Evolutionary conservation across 2,797 vertebrate species (phyloP).

Genomic region (Propithecus deckenii): DNA sequence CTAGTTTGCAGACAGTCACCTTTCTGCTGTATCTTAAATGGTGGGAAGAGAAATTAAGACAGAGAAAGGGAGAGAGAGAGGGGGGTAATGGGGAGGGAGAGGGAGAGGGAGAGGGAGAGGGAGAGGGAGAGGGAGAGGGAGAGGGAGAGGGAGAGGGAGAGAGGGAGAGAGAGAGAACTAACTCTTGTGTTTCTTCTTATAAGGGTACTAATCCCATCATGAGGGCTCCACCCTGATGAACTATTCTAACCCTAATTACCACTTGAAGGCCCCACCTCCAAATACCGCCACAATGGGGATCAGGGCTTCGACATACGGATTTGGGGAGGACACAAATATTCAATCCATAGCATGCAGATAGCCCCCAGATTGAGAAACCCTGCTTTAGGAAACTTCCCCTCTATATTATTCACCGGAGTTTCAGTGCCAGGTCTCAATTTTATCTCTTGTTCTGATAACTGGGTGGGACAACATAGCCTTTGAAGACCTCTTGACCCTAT

Average conservation of each 20-base stretch:
- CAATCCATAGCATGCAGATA: neutral
- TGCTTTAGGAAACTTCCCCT: neutral
- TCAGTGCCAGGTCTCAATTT: neutral
- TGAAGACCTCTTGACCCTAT: neutral
- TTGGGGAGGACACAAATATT: neutral
- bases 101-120: neutral
- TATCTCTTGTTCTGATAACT: constrained; percentile 12
- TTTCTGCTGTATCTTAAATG: neutral
- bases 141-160: too few species aligned
- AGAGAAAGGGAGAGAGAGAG: too few species aligned
- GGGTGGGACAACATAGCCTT: neutral
- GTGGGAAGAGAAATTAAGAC: neutral
- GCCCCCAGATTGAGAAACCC: neutral
- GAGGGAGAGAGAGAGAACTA: neutral
- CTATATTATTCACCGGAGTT: neutral
- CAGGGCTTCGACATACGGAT: neutral
- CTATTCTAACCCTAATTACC: neutral
- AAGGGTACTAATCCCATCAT: neutral
- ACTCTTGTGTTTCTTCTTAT: neutral
- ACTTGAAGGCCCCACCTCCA: neutral
- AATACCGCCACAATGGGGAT: neutral
- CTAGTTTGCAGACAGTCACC: neutral
- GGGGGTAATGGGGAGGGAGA: neutral
- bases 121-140: neutral
- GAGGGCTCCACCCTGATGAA: neutral